Evolutionary conservation across 2,888 invertebrate species (phyloP), one percentile per base, ranked within the genome.

Genomic region (Perizoma affinitatum): DNA sequence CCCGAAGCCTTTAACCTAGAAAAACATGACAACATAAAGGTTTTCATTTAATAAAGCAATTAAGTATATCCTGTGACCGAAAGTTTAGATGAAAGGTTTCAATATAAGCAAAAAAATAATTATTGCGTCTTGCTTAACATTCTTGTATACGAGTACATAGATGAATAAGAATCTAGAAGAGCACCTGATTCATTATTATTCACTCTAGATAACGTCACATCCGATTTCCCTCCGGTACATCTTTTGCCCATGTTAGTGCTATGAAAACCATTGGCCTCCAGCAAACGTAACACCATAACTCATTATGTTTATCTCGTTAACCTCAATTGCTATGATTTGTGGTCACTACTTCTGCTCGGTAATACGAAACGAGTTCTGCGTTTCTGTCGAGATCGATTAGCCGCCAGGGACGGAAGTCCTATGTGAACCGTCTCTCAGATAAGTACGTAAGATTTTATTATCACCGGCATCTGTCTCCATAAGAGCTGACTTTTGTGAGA

Each of bases 291-390:
- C 70, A 68, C 72, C 58, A 73, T 74, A 70, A 75, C 75, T 78
- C 71, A 78, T 76, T 68, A 67, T 61, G 56, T 61, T 66, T 72
- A 76, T 71, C 74, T 76, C 77, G 73, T 77, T 76, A 79, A 73
- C 78, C 73, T 79, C 77, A 79, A 80, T 79, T 72, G 74, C 69
- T 71, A 72, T 79, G 75, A 82, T 79, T 80, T 78, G 76, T 79
- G 61, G 61, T 53, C 44, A 61, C 65, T 67, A 44, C 51, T 38
- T 33, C 49, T 45, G 52, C 46, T 46, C 22, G 22, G 22, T 22
- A 22, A 22, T 22, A 22, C n/a, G 63, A 62, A 61, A 68, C 66
- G 63, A 74, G 63, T 68, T 66, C 68, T 62, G 46, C 45, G 55
- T 52, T 54, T 59, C 60, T 67, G 61, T 68, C 64, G 42, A 62